A percentile compares a stretch with the other conserved stretches of the same genome.
phyloP scores from a whole-genome alignment of 1,140 invertebrate genomes.

The silkworm (Bombyx mori) region ASM3026992v2 NC_085115.1:10742501-10743000 shows the following conservation, averaged over 20 bases:
- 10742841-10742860: conserved; percentile 68
- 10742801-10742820: conserved; percentile 88
- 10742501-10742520: too few relatives aligned
- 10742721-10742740: conserved; percentile 89
- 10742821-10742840: conserved; percentile 85
- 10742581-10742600: too few relatives aligned
- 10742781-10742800: conserved; percentile 84
- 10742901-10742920: not conserved
- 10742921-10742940: not conserved
- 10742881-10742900: conserved; percentile 62
- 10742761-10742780: conserved; percentile 90
- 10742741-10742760: conserved; percentile 88
- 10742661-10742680: too few relatives aligned
- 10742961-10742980: conserved; percentile 76
- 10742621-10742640: too few relatives aligned
- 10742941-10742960: conserved; percentile 27
- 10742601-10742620: too few relatives aligned
- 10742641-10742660: too few relatives aligned
- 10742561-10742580: too few relatives aligned
- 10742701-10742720: conserved; percentile 86
- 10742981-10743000: conserved; percentile 71
- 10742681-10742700: conserved; percentile 89
- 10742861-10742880: conserved; percentile 79
- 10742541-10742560: too few relatives aligned
- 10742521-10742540: too few relatives aligned